These are phyloP conservation scores for Drosophila greeni DNA, from an alignment of 2,888 invertebrate genomes.

Conservation along the genomic window DNA sequence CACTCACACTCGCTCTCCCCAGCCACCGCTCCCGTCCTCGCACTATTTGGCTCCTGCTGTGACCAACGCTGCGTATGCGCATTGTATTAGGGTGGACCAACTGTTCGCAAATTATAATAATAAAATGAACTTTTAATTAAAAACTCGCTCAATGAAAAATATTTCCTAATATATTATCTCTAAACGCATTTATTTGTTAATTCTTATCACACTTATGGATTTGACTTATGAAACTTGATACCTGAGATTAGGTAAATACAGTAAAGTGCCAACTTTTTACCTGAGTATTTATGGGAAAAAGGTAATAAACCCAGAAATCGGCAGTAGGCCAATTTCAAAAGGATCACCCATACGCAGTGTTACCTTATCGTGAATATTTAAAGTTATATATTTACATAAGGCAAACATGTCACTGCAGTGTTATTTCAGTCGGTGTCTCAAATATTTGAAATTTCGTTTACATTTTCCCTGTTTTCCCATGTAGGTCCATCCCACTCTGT, in stretches of 20 bases:
- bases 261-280: background rate
- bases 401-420: constrained; percentile 2
- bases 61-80: constrained; percentile 29
- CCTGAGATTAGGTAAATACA: background rate
- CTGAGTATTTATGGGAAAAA: background rate
- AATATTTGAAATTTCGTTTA: constrained; percentile 11
- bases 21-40: constrained; percentile 1
- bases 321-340: background rate
- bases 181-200: background rate
- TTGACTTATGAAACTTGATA: background rate
- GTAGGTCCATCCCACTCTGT: constrained; percentile 8
- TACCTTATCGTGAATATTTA: constrained; percentile 3
- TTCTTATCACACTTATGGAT: background rate
- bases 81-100: constrained; percentile 22
- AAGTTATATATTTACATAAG: background rate
- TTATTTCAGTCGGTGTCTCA: background rate
- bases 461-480: constrained; percentile 10
- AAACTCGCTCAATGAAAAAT: background rate
- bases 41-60: constrained; percentile 1
- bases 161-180: background rate
- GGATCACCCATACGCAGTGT: constrained; percentile 8
- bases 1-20: constrained; percentile 12
- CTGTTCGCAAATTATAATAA: background rate
- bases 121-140: background rate
- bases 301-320: background rate